Percentiles rank a stretch among this genome's conserved stretches.
Evolutionary conservation across 1,140 invertebrate species (phyloP).

Genomic region (Halesus radiatus): DNA sequence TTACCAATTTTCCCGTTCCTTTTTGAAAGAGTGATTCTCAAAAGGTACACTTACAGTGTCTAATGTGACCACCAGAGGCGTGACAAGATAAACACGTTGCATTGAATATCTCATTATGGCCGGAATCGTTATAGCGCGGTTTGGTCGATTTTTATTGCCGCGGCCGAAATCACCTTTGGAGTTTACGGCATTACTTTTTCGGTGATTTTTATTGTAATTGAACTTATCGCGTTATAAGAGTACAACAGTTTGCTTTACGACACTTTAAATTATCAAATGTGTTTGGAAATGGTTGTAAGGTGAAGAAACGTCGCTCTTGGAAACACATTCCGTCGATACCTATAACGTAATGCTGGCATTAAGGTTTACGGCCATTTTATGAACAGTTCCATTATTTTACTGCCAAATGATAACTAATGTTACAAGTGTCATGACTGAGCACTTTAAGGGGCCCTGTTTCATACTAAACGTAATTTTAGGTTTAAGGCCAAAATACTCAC

Average conservation of each 20-base stretch:
- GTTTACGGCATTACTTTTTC: constrained; percentile 6
- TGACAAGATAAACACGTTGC: not conserved
- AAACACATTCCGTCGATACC: not conserved
- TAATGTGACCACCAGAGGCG: not conserved
- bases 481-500: no score
- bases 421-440: not conserved
- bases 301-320: not conserved
- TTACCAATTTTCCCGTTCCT: no score
- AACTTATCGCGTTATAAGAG: constrained; percentile 24
- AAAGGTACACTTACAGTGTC: not conserved
- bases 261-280: constrained; percentile 28
- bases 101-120: constrained; percentile 2
- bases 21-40: not conserved
- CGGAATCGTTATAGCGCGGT: constrained; percentile 7
- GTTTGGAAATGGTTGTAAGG: constrained; percentile 5
- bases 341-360: constrained; percentile 9
- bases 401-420: not conserved
- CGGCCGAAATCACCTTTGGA: constrained; percentile 21
- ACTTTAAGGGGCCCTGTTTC: no score
- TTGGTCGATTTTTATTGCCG: constrained; percentile 39
- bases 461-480: no score
- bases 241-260: constrained; percentile 24
- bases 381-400: constrained; percentile 23
- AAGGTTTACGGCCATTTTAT: constrained; percentile 14
- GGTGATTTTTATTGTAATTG: constrained; percentile 39